A percentile compares a stretch with the other conserved stretches of the same genome.
Conservation (phyloP, 2,888 invertebrate genomes). For the Pimpla rufipes region DNA sequence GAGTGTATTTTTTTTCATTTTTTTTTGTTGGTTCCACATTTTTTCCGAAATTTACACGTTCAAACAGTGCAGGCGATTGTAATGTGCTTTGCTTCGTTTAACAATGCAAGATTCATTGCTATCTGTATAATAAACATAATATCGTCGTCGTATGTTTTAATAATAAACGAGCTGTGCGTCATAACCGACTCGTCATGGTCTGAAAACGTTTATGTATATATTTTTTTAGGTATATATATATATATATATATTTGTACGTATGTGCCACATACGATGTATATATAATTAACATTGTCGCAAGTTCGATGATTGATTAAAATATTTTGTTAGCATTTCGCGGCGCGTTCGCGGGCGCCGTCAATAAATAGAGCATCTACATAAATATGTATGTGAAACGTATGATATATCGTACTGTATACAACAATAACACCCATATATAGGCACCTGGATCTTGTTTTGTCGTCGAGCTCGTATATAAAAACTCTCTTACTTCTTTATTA, state of each 20-base stretch:
- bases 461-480: constrained; percentile 33
- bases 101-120: constrained; percentile 64
- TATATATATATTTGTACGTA: constrained; percentile 26
- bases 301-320: constrained; percentile 64
- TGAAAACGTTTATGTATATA: constrained; percentile 42
- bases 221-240: constrained; percentile 33
- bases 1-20: constrained; percentile 49
- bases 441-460: constrained; percentile 63
- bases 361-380: constrained; percentile 67
- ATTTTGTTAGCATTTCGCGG: constrained; percentile 58
- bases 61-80: constrained; percentile 59
- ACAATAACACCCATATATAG: constrained; percentile 66
- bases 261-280: constrained; percentile 21
- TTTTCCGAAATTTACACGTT: constrained; percentile 61
- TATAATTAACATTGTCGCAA: constrained; percentile 58
- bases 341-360: constrained; percentile 51
- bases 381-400: constrained; percentile 62
- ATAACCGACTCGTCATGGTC: constrained; percentile 58
- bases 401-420: constrained; percentile 62
- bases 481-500: constrained; percentile 44
- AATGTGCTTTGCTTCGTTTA: constrained; percentile 61
- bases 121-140: constrained; percentile 59
- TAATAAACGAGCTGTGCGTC: constrained; percentile 64
- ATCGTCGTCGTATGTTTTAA: constrained; percentile 50
- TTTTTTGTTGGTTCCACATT: constrained; percentile 33